A percentile compares a stretch with the other conserved stretches of the same genome.
These are phyloP conservation scores for Aegithalos caudatus DNA, from an alignment of 2,113 vertebrate species.

Conservation along the genomic window DNA sequence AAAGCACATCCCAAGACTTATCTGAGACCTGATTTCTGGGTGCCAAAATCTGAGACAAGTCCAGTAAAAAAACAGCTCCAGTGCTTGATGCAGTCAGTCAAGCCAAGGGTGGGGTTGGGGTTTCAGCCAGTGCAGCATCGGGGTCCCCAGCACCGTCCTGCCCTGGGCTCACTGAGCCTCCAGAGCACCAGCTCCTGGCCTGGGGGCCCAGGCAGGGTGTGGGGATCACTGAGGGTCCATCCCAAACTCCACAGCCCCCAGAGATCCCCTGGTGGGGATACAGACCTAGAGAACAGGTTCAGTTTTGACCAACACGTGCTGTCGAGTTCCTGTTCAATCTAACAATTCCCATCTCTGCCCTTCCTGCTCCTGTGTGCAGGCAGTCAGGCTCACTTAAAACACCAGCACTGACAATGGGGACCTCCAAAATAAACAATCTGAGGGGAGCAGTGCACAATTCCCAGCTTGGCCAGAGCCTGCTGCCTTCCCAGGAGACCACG, in stretches of 20 bases:
- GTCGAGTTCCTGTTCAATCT: neutral
- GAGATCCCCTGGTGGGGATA: neutral
- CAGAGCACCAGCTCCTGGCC: neutral
- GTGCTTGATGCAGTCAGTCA: neutral
- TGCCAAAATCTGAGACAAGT: neutral
- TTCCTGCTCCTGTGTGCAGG: neutral
- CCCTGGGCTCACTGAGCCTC: neutral
- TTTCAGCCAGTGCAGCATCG: neutral
- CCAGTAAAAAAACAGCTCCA: neutral
- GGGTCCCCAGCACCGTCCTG: neutral
- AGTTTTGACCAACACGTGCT: neutral
- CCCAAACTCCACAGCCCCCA: neutral
- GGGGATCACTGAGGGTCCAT: neutral
- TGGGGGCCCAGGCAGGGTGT: accelerated
- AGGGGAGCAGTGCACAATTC: neutral
- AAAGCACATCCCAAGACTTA: neutral
- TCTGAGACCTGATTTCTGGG: neutral
- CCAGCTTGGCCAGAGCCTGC: neutral
- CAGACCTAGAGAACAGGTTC: neutral
- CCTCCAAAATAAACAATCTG: neutral
- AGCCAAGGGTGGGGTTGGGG: neutral
- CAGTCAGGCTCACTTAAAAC: neutral
- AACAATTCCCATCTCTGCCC: neutral
- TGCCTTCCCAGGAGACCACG: neutral
- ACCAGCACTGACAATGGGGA: neutral